These are phyloP conservation scores for Anoplopoma fimbria DNA, from an alignment of 2,113 vertebrate genomes.

Conservation along the genomic window DNA sequence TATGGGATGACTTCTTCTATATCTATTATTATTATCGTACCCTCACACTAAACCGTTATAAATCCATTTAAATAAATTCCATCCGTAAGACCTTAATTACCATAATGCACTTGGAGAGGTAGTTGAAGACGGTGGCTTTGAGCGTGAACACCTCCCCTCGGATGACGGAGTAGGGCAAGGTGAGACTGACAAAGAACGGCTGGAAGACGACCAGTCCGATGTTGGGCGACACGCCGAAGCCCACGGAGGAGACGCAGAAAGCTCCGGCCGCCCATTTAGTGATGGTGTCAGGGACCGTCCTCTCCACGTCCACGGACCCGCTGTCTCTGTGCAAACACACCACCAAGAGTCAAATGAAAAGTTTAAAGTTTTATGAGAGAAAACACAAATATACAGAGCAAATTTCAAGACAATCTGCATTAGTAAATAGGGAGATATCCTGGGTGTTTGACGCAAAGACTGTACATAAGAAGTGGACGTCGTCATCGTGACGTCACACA, in stretches of 20 bases:
- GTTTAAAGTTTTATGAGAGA: background rate
- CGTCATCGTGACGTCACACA: no score
- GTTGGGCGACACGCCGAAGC: constrained; percentile 87
- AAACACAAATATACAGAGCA: background rate
- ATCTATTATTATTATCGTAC: no score
- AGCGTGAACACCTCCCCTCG: constrained; percentile 86
- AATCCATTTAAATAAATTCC: background rate
- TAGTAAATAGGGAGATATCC: background rate
- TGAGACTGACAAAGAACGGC: constrained; percentile 88
- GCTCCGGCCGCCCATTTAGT: constrained; percentile 89
- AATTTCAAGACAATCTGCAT: background rate
- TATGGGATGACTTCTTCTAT: no score
- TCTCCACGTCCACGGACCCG: constrained; percentile 67
- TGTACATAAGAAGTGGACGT: no score
- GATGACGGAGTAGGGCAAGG: constrained; percentile 87
- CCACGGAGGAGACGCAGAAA: constrained; percentile 87
- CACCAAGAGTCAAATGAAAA: background rate
- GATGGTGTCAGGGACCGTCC: constrained; percentile 89
- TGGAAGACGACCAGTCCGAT: constrained; percentile 82
- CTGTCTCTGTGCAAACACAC: constrained; percentile 56
- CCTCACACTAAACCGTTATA: background rate
- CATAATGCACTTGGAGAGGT: constrained; percentile 87
- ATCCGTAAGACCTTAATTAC: constrained; percentile 71
- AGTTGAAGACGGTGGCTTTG: constrained; percentile 89
- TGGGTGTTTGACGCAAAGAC: background rate